Evolutionary conservation across 2,113 vertebrate genomes (phyloP).

Genomic region (Lucifuga dentata): DNA sequence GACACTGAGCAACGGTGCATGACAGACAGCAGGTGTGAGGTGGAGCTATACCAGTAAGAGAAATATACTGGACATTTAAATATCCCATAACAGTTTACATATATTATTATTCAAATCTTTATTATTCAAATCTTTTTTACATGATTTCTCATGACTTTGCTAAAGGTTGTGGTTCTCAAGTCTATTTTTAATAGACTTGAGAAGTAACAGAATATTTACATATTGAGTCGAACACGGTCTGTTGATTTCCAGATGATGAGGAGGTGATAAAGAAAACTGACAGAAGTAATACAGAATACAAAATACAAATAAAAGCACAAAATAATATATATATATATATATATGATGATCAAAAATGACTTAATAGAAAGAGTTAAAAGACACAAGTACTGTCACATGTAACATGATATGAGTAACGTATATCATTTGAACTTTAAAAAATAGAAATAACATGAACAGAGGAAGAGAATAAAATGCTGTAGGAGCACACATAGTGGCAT

Average conservation of each 20-base stretch:
- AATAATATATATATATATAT: too few relatives aligned
- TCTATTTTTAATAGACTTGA: slow-evolving; percentile 16
- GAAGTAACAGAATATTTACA: slow-evolving; percentile 32
- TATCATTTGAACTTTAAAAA: background rate
- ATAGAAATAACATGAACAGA: background rate
- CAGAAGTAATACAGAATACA: too few relatives aligned
- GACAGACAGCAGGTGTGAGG: slow-evolving; percentile 61
- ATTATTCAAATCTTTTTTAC: too few relatives aligned
- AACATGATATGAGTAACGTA: background rate
- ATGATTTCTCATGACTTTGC: slow-evolving; percentile 18
- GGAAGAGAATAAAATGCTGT: background rate
- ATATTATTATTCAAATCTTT: background rate
- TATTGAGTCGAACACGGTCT: slow-evolving; percentile 9
- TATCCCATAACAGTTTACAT: slow-evolving; percentile 55
- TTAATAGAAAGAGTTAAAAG: too few relatives aligned
- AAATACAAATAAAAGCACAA: background rate
- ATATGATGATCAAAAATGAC: too few relatives aligned
- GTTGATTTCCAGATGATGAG: slow-evolving; percentile 40
- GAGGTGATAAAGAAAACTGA: background rate
- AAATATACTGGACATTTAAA: slow-evolving; percentile 52
- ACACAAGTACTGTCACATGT: background rate
- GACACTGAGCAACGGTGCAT: slow-evolving; percentile 51
- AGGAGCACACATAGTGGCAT: background rate
- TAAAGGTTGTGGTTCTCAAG: slow-evolving; percentile 23
- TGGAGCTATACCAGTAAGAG: slow-evolving; percentile 48